Percentiles rank a stretch among this genome's conserved stretches.
Evolutionary conservation across 2,113 vertebrate genomes (phyloP).

Genomic region (Grus americana): DNA sequence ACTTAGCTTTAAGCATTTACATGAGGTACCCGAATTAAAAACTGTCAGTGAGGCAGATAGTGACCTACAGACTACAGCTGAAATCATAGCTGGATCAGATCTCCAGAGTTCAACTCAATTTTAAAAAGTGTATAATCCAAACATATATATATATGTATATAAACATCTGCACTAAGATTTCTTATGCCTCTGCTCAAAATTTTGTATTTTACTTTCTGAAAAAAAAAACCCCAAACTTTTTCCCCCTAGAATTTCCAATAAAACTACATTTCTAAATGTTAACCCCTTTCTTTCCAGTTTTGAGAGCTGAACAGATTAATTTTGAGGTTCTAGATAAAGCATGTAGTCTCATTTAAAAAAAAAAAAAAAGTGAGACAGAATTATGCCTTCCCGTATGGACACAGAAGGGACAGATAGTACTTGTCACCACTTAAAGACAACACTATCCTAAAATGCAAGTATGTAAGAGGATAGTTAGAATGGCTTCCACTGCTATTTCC

Average conservation of each 20-base stretch:
- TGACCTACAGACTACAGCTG: neutral
- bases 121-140: neutral
- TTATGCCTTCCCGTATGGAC: neutral
- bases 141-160: neutral
- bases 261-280: neutral
- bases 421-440: neutral
- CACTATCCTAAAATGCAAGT: neutral
- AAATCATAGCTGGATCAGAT: neutral
- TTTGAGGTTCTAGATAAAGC: neutral
- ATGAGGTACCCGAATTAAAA: neutral
- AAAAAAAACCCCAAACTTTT: neutral
- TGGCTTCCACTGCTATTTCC: neutral
- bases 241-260: neutral
- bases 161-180: neutral
- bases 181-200: neutral
- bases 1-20: neutral
- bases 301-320: neutral
- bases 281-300: neutral
- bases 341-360: neutral
- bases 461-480: neutral
- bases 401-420: neutral
- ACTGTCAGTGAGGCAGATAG: neutral
- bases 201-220: neutral
- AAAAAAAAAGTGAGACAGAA: neutral
- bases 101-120: neutral